Percentiles rank a stretch among this genome's conserved stretches.
These are phyloP conservation scores for Galerucella pusilla DNA, from an alignment of 2,888 invertebrate species.

Conservation along the genomic window DNA sequence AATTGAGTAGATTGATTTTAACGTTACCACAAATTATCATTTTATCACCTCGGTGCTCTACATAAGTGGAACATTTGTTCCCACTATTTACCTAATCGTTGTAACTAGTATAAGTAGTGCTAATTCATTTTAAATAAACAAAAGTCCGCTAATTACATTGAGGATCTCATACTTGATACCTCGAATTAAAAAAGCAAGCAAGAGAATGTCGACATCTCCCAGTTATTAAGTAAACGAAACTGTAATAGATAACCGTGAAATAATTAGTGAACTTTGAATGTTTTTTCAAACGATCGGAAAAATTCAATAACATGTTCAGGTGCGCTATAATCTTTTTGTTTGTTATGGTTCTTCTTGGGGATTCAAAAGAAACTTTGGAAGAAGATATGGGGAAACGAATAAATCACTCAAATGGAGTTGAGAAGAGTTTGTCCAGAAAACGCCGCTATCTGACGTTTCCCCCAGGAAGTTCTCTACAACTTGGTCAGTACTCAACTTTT, in stretches of 20 bases:
- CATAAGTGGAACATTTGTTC: background rate
- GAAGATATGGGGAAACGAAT: constrained; percentile 47
- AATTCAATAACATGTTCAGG: constrained; percentile 16
- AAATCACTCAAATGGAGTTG: constrained; percentile 46
- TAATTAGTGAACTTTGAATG: constrained; percentile 34
- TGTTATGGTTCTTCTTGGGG: constrained; percentile 37
- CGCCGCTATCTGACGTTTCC: constrained; percentile 54
- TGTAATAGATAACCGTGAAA: constrained; percentile 42
- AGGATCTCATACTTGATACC: too few species aligned
- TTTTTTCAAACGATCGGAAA: background rate
- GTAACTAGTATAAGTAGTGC: background rate
- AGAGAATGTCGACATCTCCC: constrained; percentile 9
- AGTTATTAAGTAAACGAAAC: constrained; percentile 21
- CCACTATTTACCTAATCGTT: background rate
- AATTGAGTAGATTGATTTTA: too few species aligned
- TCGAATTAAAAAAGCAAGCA: constrained; percentile 36
- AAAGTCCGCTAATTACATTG: too few species aligned
- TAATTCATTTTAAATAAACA: constrained; percentile 13
- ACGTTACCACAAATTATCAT: too few species aligned
- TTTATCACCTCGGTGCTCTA: background rate
- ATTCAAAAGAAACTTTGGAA: constrained; percentile 47
- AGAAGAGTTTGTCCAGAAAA: constrained; percentile 48
- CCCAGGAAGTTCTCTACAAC: constrained; percentile 61
- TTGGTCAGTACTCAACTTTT: constrained; percentile 56
- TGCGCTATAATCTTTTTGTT: constrained; percentile 37